Percentiles rank a stretch among this genome's conserved stretches.
phyloP scores from a whole-genome alignment of 2,113 vertebrate genomes.

The Ia io region DNA sequence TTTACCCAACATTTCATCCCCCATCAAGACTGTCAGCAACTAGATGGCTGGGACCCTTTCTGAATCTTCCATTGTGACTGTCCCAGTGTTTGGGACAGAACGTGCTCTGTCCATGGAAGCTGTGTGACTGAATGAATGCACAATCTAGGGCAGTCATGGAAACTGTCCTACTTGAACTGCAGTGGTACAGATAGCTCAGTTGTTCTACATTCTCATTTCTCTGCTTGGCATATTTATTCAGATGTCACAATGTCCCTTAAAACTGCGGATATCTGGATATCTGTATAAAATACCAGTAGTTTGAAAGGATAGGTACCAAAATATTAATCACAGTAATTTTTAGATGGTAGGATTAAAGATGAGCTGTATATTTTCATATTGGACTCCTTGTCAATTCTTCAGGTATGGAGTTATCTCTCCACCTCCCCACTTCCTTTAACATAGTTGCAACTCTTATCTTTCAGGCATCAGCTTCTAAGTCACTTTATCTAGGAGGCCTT shows the following conservation, averaged over 20 bases:
- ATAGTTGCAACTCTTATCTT: neutral
- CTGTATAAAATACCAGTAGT: neutral
- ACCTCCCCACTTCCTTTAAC: neutral
- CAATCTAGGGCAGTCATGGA: neutral
- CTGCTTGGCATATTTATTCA: neutral
- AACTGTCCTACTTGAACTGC: constrained; percentile 35
- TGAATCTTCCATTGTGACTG: neutral
- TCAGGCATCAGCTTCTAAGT: neutral
- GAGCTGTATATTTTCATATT: neutral
- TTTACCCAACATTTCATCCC: neutral
- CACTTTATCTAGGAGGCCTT: neutral
- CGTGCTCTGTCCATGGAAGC: neutral
- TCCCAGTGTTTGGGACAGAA: neutral
- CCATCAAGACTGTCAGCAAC: neutral
- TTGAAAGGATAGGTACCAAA: neutral
- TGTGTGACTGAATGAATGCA: neutral
- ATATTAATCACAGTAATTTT: neutral
- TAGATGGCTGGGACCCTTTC: neutral
- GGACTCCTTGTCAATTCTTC: neutral
- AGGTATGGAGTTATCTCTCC: neutral
- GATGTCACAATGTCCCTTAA: neutral
- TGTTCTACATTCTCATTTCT: constrained; percentile 7
- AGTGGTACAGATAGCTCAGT: neutral
- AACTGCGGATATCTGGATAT: neutral
- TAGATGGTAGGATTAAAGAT: neutral